Base-by-base conservation (phyloP, 2,888 invertebrate genomes). In the Odontomyia ornata region DNA sequence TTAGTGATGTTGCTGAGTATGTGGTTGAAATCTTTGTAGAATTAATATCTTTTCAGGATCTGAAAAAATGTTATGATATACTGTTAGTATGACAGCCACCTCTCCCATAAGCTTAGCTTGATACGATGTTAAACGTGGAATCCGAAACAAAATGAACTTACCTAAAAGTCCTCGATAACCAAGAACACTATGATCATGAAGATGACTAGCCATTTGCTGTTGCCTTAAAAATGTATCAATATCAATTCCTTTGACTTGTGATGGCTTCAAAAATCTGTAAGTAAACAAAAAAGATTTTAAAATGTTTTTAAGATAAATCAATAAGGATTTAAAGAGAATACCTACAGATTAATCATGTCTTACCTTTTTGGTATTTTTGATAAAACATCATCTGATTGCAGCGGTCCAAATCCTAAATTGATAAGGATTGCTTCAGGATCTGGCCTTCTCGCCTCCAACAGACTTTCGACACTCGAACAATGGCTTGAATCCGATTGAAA, bases 341-440 rank as follows among this genome's bases (percentile, higher is more conserved):
- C n/a, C n/a, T n/a, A n/a, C n/a, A n/a, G n/a, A n/a, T n/a, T n/a
- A n/a, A n/a, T n/a, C n/a, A 30, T 27, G 13, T n/a, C 47, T 75
- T 65, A 81, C 25, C 87, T 82, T 80, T 90, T 91, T 1, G 97
- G 97, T 86, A 97, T 95, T 81, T 95, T 91, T 77, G 93, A 91
- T 21, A 92, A 84, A 81, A 91, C 90, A 82, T 91, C 91, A 73
- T 91, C 90, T 78, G 91, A 90, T 80, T 89, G 89, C 77, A 91
- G 89, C 9, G 93, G 93, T 0, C 94, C 94, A 85, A 95, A 95
- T 13, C 95, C 95, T 76, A 95, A 88, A 80, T 93, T 94, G 72
- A 95, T 87, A 30, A 97, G 89, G 76, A 97, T 92, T 76, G 95
- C 94, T 84, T 97, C 96, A 0, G 97, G 96, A 88, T 97, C 96